Percentiles rank a stretch among this genome's conserved stretches.
These are phyloP conservation scores for Uria lomvia DNA, from an alignment of 2,113 vertebrate genomes.

Conservation along the genomic window DNA sequence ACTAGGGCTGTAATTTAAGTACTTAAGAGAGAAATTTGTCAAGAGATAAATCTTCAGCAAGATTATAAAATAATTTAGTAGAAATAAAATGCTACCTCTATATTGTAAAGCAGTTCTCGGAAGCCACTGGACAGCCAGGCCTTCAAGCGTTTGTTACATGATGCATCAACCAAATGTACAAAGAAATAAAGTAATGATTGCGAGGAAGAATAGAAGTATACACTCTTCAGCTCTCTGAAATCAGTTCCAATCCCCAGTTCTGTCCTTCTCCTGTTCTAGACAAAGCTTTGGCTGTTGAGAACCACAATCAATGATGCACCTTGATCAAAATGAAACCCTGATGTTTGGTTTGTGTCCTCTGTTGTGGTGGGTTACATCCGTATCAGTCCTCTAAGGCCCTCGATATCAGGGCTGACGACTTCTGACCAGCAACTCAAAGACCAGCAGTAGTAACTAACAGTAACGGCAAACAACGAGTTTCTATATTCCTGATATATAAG, in stretches of 20 bases:
- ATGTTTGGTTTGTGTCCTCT: background rate
- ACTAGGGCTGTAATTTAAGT: background rate
- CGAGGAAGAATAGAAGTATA: background rate
- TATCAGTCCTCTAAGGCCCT: background rate
- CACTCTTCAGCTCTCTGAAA: background rate
- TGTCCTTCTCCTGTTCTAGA: background rate
- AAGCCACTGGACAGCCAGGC: background rate
- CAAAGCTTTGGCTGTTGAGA: background rate
- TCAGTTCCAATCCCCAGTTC: background rate
- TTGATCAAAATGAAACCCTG: background rate
- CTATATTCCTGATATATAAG: background rate
- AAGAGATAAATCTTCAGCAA: background rate
- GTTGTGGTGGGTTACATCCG: background rate
- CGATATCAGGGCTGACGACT: accelerated
- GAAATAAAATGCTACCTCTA: background rate
- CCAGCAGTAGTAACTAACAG: background rate
- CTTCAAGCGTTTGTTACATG: background rate
- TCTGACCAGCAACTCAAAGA: background rate
- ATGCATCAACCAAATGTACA: background rate
- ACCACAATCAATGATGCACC: background rate
- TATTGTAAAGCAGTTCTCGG: background rate
- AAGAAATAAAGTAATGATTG: background rate
- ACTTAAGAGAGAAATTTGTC: background rate
- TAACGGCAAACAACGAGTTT: background rate
- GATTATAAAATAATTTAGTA: background rate